Base-by-base conservation (phyloP, 1,140 invertebrate species). In the Bombus difficillimus region DNA sequence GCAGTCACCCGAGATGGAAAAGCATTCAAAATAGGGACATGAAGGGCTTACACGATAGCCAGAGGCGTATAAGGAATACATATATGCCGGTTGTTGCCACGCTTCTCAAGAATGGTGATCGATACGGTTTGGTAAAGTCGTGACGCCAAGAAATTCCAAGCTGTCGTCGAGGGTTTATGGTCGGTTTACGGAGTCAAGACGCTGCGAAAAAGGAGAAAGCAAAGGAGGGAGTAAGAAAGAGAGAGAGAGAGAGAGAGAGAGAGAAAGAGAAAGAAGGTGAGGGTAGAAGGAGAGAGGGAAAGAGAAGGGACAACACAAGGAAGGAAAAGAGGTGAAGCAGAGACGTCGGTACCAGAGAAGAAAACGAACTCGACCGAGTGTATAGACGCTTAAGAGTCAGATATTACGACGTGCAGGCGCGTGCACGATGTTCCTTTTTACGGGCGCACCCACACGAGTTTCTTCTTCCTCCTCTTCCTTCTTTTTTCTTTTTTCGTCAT, bases 351-450 rank as follows among this genome's bases (percentile, higher is more conserved):
- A 53, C 34, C 37, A 39, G 80, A 77, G 78, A 81, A 89, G 84
- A 86, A 89, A 89, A 89, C 88, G 78, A 78, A 88, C 82, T 73
- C 81, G 83, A 15, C 66, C 83, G 74, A 82, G 88, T 81, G 78
- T 85, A 86, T 47, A 78, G 83, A 89, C 77, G 73, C 80, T 88
- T 73, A 86, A 91, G 83, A 88, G 89, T 68, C 89, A 89, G 85
- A 91, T 91, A 91, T 91, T 89, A 91, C 89, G 89, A 86, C 83
- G 85, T 83, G 89, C 80, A 91, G 83, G 84, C 89, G 88, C 87
- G 86, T 92, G 90, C 90, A 92, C 89, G 88, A 91, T 92, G 89
- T 88, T 91, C 90, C 89, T 93, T 92, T 91, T 93, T 93, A 93
- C 87, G 86, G 89, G 66, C 85, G 78, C 84, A 92, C 90, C 81